These are phyloP conservation scores for Ochotona princeps DNA, from an alignment of 2,113 vertebrate genomes.

Conservation along the genomic window DNA sequence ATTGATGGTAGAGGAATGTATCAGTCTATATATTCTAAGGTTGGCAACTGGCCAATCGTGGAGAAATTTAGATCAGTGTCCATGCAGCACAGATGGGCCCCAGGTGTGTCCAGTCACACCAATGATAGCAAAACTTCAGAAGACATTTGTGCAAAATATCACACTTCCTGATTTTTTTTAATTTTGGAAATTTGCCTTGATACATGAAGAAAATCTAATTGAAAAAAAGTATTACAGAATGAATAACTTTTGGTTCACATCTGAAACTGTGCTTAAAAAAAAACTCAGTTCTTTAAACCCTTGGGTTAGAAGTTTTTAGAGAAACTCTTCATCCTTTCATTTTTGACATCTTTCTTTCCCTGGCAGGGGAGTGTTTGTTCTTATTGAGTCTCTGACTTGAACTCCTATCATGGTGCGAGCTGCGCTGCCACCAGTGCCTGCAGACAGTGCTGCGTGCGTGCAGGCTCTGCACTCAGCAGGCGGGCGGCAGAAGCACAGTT, in stretches of 20 bases:
- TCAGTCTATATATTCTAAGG: neutral
- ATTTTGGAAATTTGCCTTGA: slow-evolving; percentile 16
- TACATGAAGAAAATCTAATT: slow-evolving; percentile 19
- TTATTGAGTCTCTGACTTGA: neutral
- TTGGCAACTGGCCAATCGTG: neutral
- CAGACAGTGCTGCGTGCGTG: neutral
- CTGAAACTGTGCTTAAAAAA: slow-evolving; percentile 50
- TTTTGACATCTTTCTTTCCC: slow-evolving; percentile 2
- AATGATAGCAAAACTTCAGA: neutral
- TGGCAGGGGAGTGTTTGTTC: neutral
- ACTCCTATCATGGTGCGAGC: neutral
- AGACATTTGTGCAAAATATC: neutral
- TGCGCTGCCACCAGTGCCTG: neutral
- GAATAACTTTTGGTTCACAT: neutral
- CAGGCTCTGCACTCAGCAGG: neutral
- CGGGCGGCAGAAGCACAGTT: neutral
- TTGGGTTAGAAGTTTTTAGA: neutral
- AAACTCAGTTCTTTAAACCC: neutral
- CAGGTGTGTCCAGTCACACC: neutral
- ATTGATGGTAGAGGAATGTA: slow-evolving; percentile 10
- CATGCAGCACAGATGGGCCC: neutral
- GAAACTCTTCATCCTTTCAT: neutral
- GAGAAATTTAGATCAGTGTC: neutral
- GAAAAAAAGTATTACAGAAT: neutral
- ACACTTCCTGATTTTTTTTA: neutral